Conservation (phyloP, 2,797 vertebrate genomes). For the Anabacerthia variegaticeps region DNA sequence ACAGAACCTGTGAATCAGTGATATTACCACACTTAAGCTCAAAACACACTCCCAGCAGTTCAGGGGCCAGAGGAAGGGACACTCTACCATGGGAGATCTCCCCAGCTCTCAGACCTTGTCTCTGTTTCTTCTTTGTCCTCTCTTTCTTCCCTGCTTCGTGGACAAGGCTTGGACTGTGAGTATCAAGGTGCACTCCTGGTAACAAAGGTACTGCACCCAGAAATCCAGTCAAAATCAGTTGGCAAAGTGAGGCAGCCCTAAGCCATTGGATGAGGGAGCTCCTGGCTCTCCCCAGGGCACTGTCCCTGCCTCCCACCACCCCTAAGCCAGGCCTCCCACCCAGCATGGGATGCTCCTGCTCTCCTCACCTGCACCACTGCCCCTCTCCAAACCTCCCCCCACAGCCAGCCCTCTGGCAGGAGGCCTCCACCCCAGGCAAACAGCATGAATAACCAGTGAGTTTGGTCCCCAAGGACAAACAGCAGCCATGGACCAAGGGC, state of each 20-base stretch:
- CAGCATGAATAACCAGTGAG: not conserved
- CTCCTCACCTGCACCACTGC: not conserved
- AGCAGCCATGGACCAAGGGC: fast-evolving
- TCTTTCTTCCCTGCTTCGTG: not conserved
- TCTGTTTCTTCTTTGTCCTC: not conserved
- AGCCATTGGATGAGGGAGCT: not conserved
- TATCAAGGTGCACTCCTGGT: not conserved
- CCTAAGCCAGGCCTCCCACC: not conserved
- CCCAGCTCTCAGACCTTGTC: not conserved
- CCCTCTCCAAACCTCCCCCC: not conserved
- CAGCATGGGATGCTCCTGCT: not conserved
- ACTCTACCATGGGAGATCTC: not conserved
- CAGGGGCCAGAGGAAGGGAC: not conserved
- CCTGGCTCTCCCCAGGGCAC: not conserved
- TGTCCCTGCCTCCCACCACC: not conserved
- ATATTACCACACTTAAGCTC: not conserved
- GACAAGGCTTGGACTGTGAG: fast-evolving
- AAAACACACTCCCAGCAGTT: not conserved
- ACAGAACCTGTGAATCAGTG: not conserved
- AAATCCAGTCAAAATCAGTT: not conserved
- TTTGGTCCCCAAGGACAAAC: fast-evolving
- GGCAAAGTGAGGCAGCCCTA: not conserved
- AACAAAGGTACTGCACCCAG: not conserved
- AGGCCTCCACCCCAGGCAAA: not conserved
- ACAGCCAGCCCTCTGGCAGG: not conserved